Evolutionary conservation across 1,140 invertebrate genomes (phyloP).

Genomic region (Camponotus floridanus): DNA sequence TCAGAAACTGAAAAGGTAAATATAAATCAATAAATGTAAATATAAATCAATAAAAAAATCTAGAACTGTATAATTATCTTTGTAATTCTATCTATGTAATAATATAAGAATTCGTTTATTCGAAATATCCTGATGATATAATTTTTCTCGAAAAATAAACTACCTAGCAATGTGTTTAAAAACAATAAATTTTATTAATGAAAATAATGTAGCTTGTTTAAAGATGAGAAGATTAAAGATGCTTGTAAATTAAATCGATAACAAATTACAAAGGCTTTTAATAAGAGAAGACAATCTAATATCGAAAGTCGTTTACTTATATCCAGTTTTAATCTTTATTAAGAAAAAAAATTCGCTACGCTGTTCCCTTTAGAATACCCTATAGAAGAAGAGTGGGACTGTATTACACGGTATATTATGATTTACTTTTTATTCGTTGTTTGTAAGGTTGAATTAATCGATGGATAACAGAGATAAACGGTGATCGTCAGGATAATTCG

Average conservation of each 20-base stretch:
- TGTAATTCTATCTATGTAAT: background rate
- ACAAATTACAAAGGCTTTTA: slow-evolving; percentile 3
- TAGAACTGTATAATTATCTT: background rate
- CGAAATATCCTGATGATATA: background rate
- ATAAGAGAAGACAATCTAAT: background rate
- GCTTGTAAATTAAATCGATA: background rate
- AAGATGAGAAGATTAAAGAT: background rate
- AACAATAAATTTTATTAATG: background rate
- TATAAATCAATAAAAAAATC: slow-evolving; percentile 3
- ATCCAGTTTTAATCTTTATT: background rate
- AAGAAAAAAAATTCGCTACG: background rate
- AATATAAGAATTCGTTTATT: background rate
- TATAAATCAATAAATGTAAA: slow-evolving; percentile 50
- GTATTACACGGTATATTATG: slow-evolving; percentile 57
- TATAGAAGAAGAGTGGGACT: slow-evolving; percentile 56
- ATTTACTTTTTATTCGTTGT: slow-evolving; percentile 67
- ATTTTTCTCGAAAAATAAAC: background rate
- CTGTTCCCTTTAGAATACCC: slow-evolving; percentile 10
- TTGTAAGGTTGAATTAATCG: slow-evolving; percentile 58
- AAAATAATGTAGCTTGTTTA: background rate
- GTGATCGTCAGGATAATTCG: slow-evolving; percentile 63
- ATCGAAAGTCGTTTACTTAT: background rate
- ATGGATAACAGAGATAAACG: slow-evolving; percentile 64
- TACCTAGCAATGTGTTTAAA: background rate
- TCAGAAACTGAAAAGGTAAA: background rate